Evolutionary conservation across 2,888 invertebrate genomes (phyloP).

Genomic region (Watsonalla cultraria): DNA sequence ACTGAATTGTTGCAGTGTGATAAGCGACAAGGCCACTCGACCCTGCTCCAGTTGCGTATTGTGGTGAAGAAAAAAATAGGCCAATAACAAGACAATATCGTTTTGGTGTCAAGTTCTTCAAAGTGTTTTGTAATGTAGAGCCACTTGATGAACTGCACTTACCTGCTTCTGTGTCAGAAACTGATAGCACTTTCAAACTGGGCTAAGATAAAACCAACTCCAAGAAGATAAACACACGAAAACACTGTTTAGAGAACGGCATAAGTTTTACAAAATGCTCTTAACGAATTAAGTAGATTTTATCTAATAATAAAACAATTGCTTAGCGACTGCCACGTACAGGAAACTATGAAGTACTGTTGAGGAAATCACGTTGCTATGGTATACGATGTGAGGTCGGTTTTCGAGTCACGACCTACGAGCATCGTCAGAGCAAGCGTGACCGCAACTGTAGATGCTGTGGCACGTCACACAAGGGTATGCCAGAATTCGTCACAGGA

Average conservation of each 20-base stretch:
- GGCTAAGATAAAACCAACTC: background rate
- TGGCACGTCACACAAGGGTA: no score
- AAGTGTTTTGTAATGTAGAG: background rate
- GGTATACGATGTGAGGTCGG: background rate
- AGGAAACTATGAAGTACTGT: background rate
- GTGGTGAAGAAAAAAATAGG: conserved; percentile 1
- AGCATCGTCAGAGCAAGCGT: background rate
- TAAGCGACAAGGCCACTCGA: conserved; percentile 1
- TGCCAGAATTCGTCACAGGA: no score
- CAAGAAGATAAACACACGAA: background rate
- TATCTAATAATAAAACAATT: no score
- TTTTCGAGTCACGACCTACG: background rate
- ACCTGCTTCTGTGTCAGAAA: background rate
- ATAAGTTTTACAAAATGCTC: no score
- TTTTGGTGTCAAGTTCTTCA: background rate
- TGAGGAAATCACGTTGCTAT: background rate
- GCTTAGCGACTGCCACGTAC: no score
- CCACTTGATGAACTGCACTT: background rate
- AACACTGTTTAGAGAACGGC: background rate
- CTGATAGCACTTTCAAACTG: no score
- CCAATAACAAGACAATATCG: background rate
- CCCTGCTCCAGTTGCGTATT: conserved; percentile 4
- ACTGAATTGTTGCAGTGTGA: conserved; percentile 1
- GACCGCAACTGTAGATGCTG: background rate
- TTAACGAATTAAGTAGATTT: no score